phyloP scores from a whole-genome alignment of 2,113 vertebrate genomes.

The Microcebus jonahi region DNA sequence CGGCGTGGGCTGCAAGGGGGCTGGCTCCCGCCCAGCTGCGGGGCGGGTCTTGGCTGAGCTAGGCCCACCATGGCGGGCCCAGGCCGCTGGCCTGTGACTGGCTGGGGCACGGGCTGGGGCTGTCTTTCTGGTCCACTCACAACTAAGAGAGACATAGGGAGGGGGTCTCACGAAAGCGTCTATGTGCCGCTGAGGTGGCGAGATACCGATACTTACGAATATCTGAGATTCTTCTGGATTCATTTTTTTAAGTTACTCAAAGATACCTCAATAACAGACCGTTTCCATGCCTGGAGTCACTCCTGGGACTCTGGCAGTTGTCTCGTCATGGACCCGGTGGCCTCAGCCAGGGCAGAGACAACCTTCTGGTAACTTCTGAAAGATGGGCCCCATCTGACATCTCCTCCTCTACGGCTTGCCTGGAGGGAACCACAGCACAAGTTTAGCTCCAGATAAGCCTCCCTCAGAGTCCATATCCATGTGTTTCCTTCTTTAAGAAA shows the following conservation, averaged over 20 bases:
- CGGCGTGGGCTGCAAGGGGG: fast-evolving
- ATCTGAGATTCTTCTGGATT: no score
- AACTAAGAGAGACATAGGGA: neutral
- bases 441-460: neutral
- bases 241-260: no score
- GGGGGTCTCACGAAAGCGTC: neutral
- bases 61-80: fast-evolving
- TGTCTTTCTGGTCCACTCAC: neutral
- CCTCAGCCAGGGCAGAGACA: neutral
- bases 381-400: no score
- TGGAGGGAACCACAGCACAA: neutral
- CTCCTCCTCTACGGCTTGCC: neutral
- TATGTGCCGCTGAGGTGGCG: no score
- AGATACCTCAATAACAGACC: no score
- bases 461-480: neutral
- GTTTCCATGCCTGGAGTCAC: neutral
- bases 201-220: no score
- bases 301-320: neutral
- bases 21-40: neutral
- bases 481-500: neutral
- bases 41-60: neutral
- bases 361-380: neutral
- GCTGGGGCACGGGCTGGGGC: neutral
- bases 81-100: neutral
- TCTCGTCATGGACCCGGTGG: neutral